These are phyloP conservation scores for Seladonia tumulorum DNA, from an alignment of 2,888 invertebrate genomes.

Conservation along the genomic window DNA sequence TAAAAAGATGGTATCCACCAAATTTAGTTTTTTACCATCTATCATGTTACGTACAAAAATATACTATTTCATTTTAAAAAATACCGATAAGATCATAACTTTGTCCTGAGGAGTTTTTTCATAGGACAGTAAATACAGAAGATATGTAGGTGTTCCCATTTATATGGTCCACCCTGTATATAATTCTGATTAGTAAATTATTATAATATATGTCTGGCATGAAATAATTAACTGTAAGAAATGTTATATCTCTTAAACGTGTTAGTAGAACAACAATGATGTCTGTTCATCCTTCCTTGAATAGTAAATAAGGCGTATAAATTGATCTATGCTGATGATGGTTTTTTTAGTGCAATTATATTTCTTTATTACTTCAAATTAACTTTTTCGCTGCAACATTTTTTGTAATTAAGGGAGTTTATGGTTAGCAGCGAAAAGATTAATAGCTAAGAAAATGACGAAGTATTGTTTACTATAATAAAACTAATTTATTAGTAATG, in stretches of 20 bases:
- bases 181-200: conserved; percentile 57
- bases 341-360: conserved; percentile 15
- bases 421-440: background rate
- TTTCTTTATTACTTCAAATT: conserved; percentile 13
- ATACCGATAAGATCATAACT: no score
- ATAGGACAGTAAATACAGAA: no score
- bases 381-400: background rate
- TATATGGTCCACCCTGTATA: background rate
- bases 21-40: no score
- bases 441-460: background rate
- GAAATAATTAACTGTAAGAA: conserved; percentile 15
- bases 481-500: conserved; percentile 6
- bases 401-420: background rate
- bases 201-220: conserved; percentile 22
- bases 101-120: no score
- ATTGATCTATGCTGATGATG: conserved; percentile 13
- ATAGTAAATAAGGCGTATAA: conserved; percentile 33
- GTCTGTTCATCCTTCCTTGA: conserved; percentile 34
- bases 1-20: no score
- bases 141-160: no score
- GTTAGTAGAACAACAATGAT: conserved; percentile 35
- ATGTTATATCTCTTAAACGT: conserved; percentile 35
- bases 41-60: no score
- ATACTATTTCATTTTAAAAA: no score
- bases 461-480: background rate